phyloP scores from a whole-genome alignment of 1,140 invertebrate species.

The Drosophila littoralis region DNA sequence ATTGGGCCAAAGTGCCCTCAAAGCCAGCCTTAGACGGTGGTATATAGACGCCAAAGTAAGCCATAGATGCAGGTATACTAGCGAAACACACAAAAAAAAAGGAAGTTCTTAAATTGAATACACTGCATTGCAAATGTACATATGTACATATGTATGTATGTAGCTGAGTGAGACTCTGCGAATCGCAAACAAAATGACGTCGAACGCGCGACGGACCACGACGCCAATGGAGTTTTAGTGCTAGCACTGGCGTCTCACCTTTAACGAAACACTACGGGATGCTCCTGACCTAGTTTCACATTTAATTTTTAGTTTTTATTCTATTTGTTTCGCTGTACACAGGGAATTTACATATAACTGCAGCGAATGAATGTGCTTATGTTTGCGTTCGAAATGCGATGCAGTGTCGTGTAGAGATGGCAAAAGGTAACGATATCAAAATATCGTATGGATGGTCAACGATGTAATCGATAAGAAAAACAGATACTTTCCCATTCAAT shows the following conservation, averaged over 20 bases:
- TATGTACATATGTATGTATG: not conserved
- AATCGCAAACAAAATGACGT: constrained; percentile 14
- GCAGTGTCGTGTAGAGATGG: constrained; percentile 14
- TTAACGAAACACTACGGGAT: not conserved
- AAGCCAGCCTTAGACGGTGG: constrained; percentile 68
- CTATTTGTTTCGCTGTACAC: constrained; percentile 5
- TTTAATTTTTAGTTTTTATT: constrained; percentile 2
- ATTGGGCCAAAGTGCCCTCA: constrained; percentile 48
- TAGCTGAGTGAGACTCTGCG: not conserved
- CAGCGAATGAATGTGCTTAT: constrained; percentile 13
- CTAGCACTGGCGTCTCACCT: not conserved
- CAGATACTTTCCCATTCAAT: too few relatives aligned
- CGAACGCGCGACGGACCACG: constrained; percentile 1
- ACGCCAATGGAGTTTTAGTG: constrained; percentile 11
- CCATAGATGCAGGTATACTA: constrained; percentile 39
- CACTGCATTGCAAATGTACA: constrained; percentile 1
- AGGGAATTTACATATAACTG: constrained; percentile 9
- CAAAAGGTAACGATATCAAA: not conserved
- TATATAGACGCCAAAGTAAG: constrained; percentile 67
- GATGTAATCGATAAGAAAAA: not conserved
- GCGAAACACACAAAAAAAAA: not conserved
- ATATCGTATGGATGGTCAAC: not conserved
- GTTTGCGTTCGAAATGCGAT: constrained; percentile 26
- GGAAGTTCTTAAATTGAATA: not conserved
- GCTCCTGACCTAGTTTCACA: not conserved